phyloP scores from a whole-genome alignment of 2,888 invertebrate species.

The Tortricodes alternella region DNA sequence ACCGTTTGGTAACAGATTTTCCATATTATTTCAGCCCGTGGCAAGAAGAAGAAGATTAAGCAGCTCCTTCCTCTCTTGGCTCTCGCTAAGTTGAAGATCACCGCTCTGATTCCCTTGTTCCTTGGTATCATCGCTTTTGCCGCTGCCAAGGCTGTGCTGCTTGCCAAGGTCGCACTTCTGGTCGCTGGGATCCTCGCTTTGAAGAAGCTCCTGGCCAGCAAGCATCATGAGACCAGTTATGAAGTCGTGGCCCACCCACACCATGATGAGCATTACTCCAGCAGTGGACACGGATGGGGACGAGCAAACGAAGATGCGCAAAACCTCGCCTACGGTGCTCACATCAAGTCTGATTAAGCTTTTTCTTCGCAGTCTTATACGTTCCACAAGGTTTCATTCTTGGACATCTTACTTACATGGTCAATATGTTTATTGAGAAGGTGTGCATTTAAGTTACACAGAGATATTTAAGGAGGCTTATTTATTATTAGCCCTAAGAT shows the following conservation, averaged over 20 bases:
- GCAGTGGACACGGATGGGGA: conserved; percentile 86
- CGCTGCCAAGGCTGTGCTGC: conserved; percentile 92
- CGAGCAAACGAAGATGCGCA: conserved; percentile 77
- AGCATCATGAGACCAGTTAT: conserved; percentile 87
- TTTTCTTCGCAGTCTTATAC: conserved; percentile 6
- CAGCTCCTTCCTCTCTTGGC: conserved; percentile 88
- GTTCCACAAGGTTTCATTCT: conserved; percentile 45
- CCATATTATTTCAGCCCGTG: conserved; percentile 83
- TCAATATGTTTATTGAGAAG: conserved; percentile 33
- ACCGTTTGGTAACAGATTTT: not conserved
- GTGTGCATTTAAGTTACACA: conserved; percentile 18
- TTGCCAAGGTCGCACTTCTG: conserved; percentile 91
- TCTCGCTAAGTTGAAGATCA: conserved; percentile 89
- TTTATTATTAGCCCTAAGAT: conserved; percentile 67
- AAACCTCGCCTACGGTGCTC: conserved; percentile 83
- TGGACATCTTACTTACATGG: conserved; percentile 43
- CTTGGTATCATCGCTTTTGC: conserved; percentile 88
- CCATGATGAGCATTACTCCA: conserved; percentile 80
- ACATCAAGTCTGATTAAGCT: conserved; percentile 68
- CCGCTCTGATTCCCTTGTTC: conserved; percentile 89
- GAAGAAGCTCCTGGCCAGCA: conserved; percentile 88
- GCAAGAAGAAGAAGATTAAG: conserved; percentile 91
- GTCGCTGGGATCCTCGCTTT: conserved; percentile 87
- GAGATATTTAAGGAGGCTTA: conserved; percentile 44
- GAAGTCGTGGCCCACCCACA: conserved; percentile 89